Conservation (phyloP, 2,797 vertebrate genomes). For the Perodicticus potto region DNA sequence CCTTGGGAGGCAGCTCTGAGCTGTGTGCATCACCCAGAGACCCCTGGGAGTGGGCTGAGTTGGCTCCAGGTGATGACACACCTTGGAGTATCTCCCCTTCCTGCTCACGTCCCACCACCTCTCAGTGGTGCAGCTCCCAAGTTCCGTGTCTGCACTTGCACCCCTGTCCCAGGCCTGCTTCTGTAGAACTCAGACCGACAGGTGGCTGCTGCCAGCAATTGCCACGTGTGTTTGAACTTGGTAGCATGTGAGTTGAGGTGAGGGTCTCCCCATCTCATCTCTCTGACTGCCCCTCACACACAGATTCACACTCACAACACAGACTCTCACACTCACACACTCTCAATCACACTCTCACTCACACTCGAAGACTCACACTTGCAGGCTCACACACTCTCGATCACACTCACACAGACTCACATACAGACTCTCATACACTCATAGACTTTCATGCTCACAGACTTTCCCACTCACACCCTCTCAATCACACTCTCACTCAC, state of each 20-base stretch:
- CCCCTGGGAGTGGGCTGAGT: neutral
- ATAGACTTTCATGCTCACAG: neutral
- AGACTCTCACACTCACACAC: no score
- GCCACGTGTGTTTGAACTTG: neutral
- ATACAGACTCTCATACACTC: no score
- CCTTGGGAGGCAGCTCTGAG: neutral
- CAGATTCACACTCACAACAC: no score
- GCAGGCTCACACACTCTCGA: no score
- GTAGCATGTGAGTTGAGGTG: neutral
- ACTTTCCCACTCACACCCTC: no score
- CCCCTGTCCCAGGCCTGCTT: neutral
- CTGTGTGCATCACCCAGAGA: neutral
- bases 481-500: no score
- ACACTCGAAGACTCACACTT: no score
- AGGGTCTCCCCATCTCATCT: no score
- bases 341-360: neutral
- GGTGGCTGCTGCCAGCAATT: neutral
- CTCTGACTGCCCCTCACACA: neutral
- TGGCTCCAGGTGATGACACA: neutral
- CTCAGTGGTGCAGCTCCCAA: neutral
- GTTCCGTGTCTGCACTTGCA: neutral
- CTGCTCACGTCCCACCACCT: neutral
- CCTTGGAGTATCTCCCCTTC: neutral
- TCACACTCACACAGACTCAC: neutral
- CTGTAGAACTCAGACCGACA: no score